Base-by-base conservation (phyloP, 2,797 vertebrate species). In the Sebastolobus alascanus region DNA sequence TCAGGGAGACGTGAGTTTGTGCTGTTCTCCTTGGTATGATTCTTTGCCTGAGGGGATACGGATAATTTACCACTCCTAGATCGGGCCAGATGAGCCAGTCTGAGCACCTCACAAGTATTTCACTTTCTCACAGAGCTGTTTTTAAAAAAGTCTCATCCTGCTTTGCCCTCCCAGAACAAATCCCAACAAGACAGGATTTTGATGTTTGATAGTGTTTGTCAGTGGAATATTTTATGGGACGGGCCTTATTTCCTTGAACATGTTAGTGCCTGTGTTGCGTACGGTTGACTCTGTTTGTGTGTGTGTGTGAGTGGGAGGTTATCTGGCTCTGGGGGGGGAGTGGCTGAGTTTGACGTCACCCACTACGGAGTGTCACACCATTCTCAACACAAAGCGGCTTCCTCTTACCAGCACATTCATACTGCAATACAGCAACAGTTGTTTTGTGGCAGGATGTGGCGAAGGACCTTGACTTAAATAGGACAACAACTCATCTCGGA, bases 361-460 rank as follows among this genome's bases (percentile, higher is more conserved):
- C 63, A 46, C 90, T 91, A 94, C 89, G 84, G 74, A 90, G 91
- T 89, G 93, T 96, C 94, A 94, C 91, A 94, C 93, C 93, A 95
- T 92, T 89, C 83, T 83, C 69, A 78, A 79, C 86, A 88, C 79
- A 90, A 77, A 90, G 91, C 82, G 66, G 85, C 91, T 95, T 93
- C 94, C 91, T 92, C 85, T 81, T 75, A 83, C 60, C 73, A 82
- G 84, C 73, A 68, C 82, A 72, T 84, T 91, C 73, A 71, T 12
- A 68, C 22, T 52, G 60, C 68, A 65, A 66, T 65, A 60, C 56
- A 35, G 69, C 80, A 52, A 50, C 61, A 52, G 60, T 40, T 65
- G 60, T 79, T 79, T 64, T 74, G 78, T 82, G 35, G 35, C 68
- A 90, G 81, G 78, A 86, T 80, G 82, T 77, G 76, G 68, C 0